phyloP scores from a whole-genome alignment of 2,888 invertebrate species.

The Athalia cordata region DNA sequence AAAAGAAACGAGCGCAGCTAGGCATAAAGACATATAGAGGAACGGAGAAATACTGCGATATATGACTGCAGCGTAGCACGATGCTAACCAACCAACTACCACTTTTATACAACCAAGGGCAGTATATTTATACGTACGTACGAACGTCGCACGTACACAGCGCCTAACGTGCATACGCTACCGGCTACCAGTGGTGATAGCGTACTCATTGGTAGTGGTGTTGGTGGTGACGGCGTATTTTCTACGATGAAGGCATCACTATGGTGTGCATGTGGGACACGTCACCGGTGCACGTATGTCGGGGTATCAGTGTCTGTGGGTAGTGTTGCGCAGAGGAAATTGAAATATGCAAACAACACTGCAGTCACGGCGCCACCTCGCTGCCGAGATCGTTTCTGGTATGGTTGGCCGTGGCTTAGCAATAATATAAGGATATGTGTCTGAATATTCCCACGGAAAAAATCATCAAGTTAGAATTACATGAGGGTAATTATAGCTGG shows the following conservation, averaged over 20 bases:
- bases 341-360: slow-evolving; percentile 69
- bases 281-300: slow-evolving; percentile 7
- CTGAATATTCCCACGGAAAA: background rate
- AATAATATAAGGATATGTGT: slow-evolving; percentile 7
- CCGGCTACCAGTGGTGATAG: slow-evolving; percentile 18
- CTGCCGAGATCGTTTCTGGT: slow-evolving; percentile 29
- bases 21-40: slow-evolving; percentile 40
- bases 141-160: slow-evolving; percentile 3
- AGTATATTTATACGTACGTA: background rate
- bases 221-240: slow-evolving; percentile 3
- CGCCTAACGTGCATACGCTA: slow-evolving; percentile 29
- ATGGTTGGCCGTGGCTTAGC: background rate
- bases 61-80: slow-evolving; percentile 21
- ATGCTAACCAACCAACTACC: background rate
- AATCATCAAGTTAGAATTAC: background rate
- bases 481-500: background rate
- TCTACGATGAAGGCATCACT: slow-evolving; percentile 22
- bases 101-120: background rate
- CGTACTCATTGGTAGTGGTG: slow-evolving; percentile 22
- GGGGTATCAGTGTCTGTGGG: slow-evolving; percentile 30
- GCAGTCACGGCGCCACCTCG: slow-evolving; percentile 57
- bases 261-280: background rate
- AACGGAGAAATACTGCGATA: slow-evolving; percentile 30
- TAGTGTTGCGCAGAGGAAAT: slow-evolving; percentile 64
- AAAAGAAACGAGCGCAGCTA: slow-evolving; percentile 21